Evolutionary conservation across 2,797 vertebrate species (phyloP).

Genomic region (Craterocephalus amniculus): DNA sequence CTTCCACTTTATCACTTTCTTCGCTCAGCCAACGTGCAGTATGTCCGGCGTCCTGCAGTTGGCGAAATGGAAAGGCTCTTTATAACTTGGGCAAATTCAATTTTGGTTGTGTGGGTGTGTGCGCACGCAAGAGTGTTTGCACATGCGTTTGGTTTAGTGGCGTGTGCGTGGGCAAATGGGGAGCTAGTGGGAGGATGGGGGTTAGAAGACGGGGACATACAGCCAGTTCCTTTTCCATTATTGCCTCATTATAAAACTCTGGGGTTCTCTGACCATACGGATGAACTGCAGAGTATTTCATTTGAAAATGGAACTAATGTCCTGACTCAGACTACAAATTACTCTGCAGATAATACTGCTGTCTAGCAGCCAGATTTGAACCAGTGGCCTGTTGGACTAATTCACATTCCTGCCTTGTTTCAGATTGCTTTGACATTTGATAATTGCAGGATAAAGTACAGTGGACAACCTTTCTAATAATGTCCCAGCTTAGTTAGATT

Average conservation of each 20-base stretch:
- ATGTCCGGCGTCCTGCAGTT: constrained; percentile 18
- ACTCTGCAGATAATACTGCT: constrained; percentile 49
- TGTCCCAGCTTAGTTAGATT: constrained; percentile 4
- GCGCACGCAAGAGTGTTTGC: neutral
- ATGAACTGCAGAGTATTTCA: constrained; percentile 62
- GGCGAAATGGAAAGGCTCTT: constrained; percentile 42
- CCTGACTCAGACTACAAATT: constrained; percentile 62
- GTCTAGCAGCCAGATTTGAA: constrained; percentile 44
- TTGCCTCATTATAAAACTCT: constrained; percentile 64
- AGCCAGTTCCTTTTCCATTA: constrained; percentile 63
- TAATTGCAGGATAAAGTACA: constrained; percentile 20
- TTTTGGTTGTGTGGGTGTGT: constrained; percentile 11
- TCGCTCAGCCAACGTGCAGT: constrained; percentile 24
- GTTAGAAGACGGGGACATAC: constrained; percentile 45
- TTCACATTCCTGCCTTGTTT: constrained; percentile 37
- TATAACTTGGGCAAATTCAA: constrained; percentile 45
- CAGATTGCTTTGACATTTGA: constrained; percentile 32
- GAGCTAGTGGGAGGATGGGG: neutral
- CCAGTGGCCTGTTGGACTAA: constrained; percentile 39
- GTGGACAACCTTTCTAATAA: constrained; percentile 10
- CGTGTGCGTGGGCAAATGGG: neutral
- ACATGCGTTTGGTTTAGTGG: constrained; percentile 10
- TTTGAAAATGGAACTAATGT: constrained; percentile 69
- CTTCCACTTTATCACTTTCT: constrained; percentile 54
- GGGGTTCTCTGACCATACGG: constrained; percentile 36